Evolutionary conservation across 2,113 vertebrate genomes (phyloP).

Genomic region (Indicator maculatus): DNA sequence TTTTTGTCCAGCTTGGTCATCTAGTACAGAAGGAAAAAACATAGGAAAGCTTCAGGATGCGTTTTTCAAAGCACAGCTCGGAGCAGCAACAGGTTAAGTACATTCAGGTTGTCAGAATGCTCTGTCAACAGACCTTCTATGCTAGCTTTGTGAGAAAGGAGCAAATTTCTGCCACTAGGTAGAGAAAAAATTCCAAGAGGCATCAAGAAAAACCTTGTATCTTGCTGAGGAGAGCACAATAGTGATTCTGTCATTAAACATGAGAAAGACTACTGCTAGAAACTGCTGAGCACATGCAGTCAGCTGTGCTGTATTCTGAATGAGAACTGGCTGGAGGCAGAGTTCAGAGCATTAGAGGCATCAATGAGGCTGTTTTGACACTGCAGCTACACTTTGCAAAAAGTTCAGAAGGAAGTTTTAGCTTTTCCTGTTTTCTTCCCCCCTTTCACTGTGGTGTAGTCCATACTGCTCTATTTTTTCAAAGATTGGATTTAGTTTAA

Average conservation of each 20-base stretch:
- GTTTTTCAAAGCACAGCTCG: background rate
- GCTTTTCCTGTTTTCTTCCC: background rate
- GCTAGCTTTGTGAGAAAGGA: background rate
- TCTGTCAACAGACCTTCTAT: background rate
- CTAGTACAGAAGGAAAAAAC: conserved; percentile 66
- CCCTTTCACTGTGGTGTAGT: background rate
- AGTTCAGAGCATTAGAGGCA: background rate
- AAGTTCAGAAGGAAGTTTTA: background rate
- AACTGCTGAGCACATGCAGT: background rate
- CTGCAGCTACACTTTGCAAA: background rate
- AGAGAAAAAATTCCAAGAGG: background rate
- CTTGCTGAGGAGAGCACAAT: background rate
- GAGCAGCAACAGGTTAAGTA: background rate
- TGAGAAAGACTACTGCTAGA: background rate
- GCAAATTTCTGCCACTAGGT: background rate
- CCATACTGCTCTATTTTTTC: background rate
- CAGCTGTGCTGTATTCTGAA: background rate
- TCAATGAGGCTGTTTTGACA: background rate
- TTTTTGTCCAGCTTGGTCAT: conserved; percentile 90
- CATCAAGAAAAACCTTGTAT: background rate
- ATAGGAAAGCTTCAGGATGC: background rate
- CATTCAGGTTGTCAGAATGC: background rate
- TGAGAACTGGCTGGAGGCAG: background rate
- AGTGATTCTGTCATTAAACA: background rate
- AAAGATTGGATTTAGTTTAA: background rate